A percentile compares a stretch with the other conserved stretches of the same genome.
Evolutionary conservation across 2,888 invertebrate species (phyloP).

Genomic region (Drosophila koepferae): DNA sequence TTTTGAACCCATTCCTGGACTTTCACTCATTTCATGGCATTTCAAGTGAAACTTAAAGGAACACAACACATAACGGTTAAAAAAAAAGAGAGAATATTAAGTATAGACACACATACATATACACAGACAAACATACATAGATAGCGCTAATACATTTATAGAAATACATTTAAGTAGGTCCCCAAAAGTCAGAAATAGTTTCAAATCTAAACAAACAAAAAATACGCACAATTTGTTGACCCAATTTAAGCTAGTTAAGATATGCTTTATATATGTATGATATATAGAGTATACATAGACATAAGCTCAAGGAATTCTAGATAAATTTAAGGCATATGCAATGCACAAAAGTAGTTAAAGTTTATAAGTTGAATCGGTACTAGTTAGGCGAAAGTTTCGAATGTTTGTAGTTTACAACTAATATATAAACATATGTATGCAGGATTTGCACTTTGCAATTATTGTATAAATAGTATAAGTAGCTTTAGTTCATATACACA

Average conservation of each 20-base stretch:
- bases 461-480: conserved; percentile 19
- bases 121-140: conserved; percentile 12
- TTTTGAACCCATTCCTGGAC: not conserved
- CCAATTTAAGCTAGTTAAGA: not conserved
- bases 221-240: not conserved
- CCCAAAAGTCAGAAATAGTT: conserved; percentile 22
- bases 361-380: not conserved
- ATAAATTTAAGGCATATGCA: not conserved
- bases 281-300: not conserved
- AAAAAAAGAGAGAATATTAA: conserved; percentile 21
- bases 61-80: conserved; percentile 27
- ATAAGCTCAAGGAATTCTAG: not conserved
- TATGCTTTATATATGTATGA: not conserved
- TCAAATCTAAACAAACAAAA: not conserved
- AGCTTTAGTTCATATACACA: not conserved
- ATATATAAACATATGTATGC: not conserved
- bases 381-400: not conserved
- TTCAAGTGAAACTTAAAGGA: conserved; percentile 3
- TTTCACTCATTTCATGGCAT: conserved; percentile 39
- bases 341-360: not conserved
- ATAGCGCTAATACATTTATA: conserved; percentile 34
- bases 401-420: not conserved
- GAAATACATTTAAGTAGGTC: conserved; percentile 29
- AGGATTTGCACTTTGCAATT: not conserved
- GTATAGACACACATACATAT: conserved; percentile 28